phyloP scores from a whole-genome alignment of 2,113 vertebrate genomes.

The Furnarius figulus region DNA sequence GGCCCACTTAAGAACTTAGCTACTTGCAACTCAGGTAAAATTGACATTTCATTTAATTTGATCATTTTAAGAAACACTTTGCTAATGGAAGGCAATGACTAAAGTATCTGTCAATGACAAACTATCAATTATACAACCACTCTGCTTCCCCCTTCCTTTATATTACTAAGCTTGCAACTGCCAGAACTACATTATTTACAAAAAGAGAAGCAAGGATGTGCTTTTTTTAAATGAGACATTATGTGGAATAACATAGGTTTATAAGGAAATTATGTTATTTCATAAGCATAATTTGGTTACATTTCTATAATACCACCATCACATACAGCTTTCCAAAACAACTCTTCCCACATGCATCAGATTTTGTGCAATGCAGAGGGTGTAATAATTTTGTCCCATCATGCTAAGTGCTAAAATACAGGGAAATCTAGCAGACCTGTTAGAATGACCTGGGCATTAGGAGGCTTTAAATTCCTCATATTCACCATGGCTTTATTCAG shows the following conservation, averaged over 20 bases:
- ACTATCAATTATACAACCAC: neutral
- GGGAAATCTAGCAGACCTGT: neutral
- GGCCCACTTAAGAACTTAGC: neutral
- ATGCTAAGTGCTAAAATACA: neutral
- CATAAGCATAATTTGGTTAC: neutral
- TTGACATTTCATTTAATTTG: neutral
- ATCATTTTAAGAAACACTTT: neutral
- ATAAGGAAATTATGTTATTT: neutral
- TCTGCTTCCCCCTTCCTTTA: neutral
- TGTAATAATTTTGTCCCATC: neutral
- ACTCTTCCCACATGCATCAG: neutral
- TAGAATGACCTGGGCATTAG: neutral
- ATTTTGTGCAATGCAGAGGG: neutral
- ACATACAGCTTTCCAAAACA: neutral
- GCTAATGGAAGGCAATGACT: neutral
- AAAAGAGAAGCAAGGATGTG: neutral
- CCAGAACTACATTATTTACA: neutral
- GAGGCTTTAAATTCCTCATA: neutral
- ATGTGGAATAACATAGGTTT: neutral
- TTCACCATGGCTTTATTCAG: neutral
- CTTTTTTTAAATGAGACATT: neutral
- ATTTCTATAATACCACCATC: neutral
- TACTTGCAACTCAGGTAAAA: constrained; percentile 15
- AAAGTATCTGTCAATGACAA: neutral
- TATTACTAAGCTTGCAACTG: neutral